Evolutionary conservation across 1,140 invertebrate genomes (phyloP).

Genomic region (Phenacoccus solenopsis): DNA sequence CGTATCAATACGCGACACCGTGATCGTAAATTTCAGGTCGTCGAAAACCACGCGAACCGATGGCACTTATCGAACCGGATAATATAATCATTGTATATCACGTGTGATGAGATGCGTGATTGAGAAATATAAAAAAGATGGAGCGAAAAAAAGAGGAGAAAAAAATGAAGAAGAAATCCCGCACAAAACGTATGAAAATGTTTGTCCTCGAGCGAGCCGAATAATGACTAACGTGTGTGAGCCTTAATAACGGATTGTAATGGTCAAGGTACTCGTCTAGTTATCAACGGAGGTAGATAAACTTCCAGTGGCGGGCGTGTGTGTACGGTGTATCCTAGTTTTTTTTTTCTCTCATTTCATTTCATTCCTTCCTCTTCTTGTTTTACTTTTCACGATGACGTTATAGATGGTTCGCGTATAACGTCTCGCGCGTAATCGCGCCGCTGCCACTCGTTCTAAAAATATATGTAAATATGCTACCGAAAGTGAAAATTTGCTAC

Average conservation of each 20-base stretch:
- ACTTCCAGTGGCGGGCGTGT: neutral
- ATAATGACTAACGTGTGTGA: neutral
- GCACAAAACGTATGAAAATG: neutral
- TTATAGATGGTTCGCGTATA: too few relatives aligned
- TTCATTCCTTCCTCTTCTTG: neutral
- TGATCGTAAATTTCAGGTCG: neutral
- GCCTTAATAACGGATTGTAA: neutral
- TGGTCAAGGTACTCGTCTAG: neutral
- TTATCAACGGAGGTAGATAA: constrained; percentile 1
- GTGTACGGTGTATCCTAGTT: neutral
- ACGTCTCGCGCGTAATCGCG: too few relatives aligned
- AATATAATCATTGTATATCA: neutral
- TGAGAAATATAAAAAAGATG: too few relatives aligned
- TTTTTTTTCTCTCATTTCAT: too few relatives aligned
- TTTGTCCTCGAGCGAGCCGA: neutral
- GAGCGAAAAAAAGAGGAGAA: neutral
- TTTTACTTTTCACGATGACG: neutral
- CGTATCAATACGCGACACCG: too few relatives aligned
- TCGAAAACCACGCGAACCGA: neutral
- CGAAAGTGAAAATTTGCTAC: too few relatives aligned
- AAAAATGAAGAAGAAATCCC: neutral
- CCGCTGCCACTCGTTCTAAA: too few relatives aligned
- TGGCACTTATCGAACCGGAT: too few relatives aligned
- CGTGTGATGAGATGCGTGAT: too few relatives aligned
- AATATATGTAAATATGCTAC: too few relatives aligned